Evolutionary conservation across 2,797 vertebrate species (phyloP), one percentile per base, ranked within the genome.

Genomic region (Platyrinchus mystaceus): DNA sequence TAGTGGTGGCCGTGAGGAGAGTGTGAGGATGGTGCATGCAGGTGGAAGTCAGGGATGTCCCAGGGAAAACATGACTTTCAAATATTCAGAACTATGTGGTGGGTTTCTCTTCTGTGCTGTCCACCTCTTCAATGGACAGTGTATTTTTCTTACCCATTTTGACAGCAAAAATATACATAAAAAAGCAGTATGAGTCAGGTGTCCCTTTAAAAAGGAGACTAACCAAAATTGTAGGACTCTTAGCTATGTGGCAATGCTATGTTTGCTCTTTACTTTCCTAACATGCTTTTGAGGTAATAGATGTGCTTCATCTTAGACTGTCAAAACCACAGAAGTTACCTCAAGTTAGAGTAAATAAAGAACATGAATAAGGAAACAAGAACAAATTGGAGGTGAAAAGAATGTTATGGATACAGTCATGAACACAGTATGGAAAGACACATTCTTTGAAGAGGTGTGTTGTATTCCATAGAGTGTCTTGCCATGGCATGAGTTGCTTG

Each of bases 381-480:
- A 78, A 23, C 15, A 62, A 58, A 46, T 15, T 41, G 24, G 28
- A 88, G 17, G 41, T 67, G 32, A 32, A 81, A 64, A 36, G 32
- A 63, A 14, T 36, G 19, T 50, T 49, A 13, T 55, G 24, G 14
- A 18, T 55, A 15, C 20, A 55, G 49, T 36, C 7, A 39, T n/a
- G 30, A 53, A 9, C 20, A 46, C 0, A 14, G 20, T 0, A 0
- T 75, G 47, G 71, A 66, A 82, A 76, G 53, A 52, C 19, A 21
- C 22, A 34, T 21, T 24, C 23, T 76, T 36, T 49, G 73, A 79
- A 69, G 18, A 8, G 14, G 13, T 3, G 2, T 3, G 0, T 64
- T 79, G n/a, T 63, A 27, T 83, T 90, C 30, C 52, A 50, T 37
- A 20, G 14, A 34, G 6, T 26, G 28, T 73, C 41, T 73, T 79